These are phyloP conservation scores for Ischnus inquisitorius DNA, from an alignment of 2,888 invertebrate genomes.

Conservation along the genomic window DNA sequence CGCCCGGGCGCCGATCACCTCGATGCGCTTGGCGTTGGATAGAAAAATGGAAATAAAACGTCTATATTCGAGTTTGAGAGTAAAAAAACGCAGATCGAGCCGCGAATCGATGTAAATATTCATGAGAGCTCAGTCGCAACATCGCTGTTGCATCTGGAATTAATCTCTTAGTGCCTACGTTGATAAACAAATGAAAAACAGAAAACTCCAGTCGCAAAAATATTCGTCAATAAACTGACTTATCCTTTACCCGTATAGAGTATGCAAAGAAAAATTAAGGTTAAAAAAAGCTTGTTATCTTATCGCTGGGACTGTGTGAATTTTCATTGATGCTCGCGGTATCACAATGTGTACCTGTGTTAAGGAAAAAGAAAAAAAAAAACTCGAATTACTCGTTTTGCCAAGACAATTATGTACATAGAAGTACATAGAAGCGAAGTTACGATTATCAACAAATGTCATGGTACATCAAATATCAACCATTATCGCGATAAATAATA, in stretches of 20 bases:
- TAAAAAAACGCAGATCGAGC: conserved; percentile 12
- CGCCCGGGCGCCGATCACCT: conserved; percentile 21
- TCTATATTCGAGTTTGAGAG: conserved; percentile 17
- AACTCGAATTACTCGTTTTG: not conserved
- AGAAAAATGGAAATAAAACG: conserved; percentile 7
- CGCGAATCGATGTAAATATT: conserved; percentile 55
- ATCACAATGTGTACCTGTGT: not conserved
- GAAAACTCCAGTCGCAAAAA: not conserved
- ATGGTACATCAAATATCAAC: conserved; percentile 12
- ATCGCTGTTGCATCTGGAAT: conserved; percentile 70
- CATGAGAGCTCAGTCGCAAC: conserved; percentile 38
- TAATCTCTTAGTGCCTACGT: conserved; percentile 67
- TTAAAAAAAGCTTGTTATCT: not conserved
- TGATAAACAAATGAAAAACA: conserved; percentile 7
- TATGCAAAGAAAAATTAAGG: not conserved
- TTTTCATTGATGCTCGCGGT: conserved; percentile 17
- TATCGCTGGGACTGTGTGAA: conserved; percentile 13
- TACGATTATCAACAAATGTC: conserved; percentile 7
- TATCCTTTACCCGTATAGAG: not conserved
- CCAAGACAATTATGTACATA: not conserved
- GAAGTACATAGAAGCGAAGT: not conserved
- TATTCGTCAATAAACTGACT: not conserved
- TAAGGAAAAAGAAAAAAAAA: not conserved
- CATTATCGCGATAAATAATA: conserved; percentile 17
- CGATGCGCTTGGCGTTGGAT: conserved; percentile 18